Percentiles rank a stretch among this genome's conserved stretches.
Conservation (phyloP, 1,140 invertebrate species). For the Asbolus verrucosus region DNA sequence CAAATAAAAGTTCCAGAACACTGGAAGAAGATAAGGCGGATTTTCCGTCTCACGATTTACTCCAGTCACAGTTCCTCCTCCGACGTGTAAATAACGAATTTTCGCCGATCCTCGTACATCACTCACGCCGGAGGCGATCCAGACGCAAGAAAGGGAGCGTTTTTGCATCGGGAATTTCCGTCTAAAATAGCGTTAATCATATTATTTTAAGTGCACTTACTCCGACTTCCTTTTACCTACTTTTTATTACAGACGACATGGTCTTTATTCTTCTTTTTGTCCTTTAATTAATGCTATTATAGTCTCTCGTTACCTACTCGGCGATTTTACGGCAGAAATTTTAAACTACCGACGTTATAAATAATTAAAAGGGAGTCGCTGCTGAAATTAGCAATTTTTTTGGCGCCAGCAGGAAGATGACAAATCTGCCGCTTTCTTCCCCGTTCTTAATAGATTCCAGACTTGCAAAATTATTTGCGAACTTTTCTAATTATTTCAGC, state of each 20-base stretch:
- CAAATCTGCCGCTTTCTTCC: no score
- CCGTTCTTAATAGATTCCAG: no score
- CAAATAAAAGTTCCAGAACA: no score
- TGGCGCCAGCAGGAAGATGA: no score
- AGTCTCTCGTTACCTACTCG: conserved; percentile 1
- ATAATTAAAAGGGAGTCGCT: conserved; percentile 3
- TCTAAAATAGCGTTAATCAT: conserved; percentile 43
- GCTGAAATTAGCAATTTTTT: background rate
- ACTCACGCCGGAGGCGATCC: background rate
- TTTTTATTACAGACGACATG: conserved; percentile 28
- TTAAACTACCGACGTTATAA: background rate
- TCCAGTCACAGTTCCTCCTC: no score
- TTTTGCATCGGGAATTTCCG: conserved; percentile 36
- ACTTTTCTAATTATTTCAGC: no score
- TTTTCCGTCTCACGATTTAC: no score
- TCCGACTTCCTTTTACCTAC: conserved; percentile 33
- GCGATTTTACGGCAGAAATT: conserved; percentile 7
- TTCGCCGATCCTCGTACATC: no score
- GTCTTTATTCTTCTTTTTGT: conserved; percentile 32
- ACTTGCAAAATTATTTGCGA: no score
- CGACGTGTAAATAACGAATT: no score
- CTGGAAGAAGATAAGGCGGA: no score
- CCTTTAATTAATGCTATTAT: conserved; percentile 40
- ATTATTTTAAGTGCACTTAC: conserved; percentile 47
- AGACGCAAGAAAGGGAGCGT: conserved; percentile 10